phyloP scores from a whole-genome alignment of 2,113 vertebrate genomes.

The Gallinago media region DNA sequence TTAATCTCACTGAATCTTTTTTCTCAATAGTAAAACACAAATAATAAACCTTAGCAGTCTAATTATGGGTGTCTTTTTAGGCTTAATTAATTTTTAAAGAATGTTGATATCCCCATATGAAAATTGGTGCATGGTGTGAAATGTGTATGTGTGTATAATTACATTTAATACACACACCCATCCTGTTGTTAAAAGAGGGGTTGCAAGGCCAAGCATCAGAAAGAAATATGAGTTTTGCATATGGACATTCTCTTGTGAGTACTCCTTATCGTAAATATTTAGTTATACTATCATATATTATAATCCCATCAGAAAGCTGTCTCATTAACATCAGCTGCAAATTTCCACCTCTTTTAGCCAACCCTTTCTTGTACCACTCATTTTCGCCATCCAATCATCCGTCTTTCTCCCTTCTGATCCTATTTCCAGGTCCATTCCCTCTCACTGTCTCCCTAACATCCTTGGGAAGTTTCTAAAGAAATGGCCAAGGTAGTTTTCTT shows the following conservation, averaged over 20 bases:
- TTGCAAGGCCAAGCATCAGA: not conserved
- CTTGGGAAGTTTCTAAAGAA: not conserved
- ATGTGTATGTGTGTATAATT: not conserved
- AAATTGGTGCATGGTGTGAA: not conserved
- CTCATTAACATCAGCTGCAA: not conserved
- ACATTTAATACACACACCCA: not conserved
- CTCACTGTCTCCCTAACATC: not conserved
- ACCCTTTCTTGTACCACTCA: not conserved
- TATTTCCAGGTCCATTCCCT: not conserved
- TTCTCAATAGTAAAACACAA: not conserved
- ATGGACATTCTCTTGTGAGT: not conserved
- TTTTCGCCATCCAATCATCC: not conserved
- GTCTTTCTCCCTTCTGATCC: not conserved
- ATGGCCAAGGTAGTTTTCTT: not conserved
- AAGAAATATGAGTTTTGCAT: not conserved
- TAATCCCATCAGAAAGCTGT: not conserved
- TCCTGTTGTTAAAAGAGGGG: not conserved
- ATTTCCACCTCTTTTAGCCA: not conserved
- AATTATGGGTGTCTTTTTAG: slow-evolving; percentile 37
- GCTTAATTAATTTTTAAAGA: slow-evolving; percentile 24
- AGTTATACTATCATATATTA: not conserved
- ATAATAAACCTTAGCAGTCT: slow-evolving; percentile 6
- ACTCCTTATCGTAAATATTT: slow-evolving; percentile 4
- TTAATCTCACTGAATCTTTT: not conserved
- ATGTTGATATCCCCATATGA: not conserved